phyloP scores from a whole-genome alignment of 2,113 vertebrate species.

The Poicephalus gulielmi region DNA sequence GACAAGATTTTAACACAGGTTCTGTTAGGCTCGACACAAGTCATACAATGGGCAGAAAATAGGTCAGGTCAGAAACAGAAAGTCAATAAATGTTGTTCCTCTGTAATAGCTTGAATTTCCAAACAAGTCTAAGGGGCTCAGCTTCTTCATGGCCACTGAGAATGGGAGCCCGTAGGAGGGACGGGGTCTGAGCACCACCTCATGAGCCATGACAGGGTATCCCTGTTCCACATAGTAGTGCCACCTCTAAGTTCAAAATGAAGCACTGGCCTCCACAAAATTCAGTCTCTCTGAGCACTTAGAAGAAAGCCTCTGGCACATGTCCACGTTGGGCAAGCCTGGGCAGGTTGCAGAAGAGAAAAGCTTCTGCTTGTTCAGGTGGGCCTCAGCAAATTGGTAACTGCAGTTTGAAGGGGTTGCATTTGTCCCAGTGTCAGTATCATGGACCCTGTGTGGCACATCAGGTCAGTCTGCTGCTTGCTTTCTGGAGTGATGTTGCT shows the following conservation, averaged over 20 bases:
- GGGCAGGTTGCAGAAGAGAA: not conserved
- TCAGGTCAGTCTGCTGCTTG: not conserved
- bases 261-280: not conserved
- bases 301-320: not conserved
- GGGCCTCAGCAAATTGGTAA: not conserved
- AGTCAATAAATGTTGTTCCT: not conserved
- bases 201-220: accelerated
- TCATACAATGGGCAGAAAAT: not conserved
- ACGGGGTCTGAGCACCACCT: not conserved
- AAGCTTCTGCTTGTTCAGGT: not conserved
- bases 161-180: not conserved
- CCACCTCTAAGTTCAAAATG: not conserved
- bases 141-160: not conserved
- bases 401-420: accelerated
- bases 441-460: accelerated
- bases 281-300: not conserved
- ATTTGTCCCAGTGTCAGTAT: not conserved
- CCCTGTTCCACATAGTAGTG: not conserved
- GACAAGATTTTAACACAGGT: not conserved
- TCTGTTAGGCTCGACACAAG: not conserved
- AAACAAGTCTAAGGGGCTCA: not conserved
- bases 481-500: not conserved
- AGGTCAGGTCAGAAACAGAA: not conserved
- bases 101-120: not conserved
- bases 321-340: not conserved